Base-by-base conservation (phyloP, 92 coral and sea anemone genomes). In the Plumapathes pennacea region DNA sequence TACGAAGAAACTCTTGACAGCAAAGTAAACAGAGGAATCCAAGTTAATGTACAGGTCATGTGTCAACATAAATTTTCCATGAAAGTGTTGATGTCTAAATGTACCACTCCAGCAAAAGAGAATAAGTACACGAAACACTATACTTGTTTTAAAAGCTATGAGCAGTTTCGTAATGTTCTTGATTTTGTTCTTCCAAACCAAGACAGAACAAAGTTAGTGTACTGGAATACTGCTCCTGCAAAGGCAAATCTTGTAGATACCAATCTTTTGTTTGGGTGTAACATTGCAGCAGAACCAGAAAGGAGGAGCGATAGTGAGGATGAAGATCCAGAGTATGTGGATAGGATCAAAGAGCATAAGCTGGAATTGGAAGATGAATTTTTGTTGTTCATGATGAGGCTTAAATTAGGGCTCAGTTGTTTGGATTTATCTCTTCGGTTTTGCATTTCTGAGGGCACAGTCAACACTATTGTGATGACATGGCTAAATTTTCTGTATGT, bases 331-430 rank as follows among this genome's bases (percentile, higher is more conserved):
- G 60, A 41, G 41, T 50, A 32, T 17, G 12, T 15, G 36, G 41
- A 42, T 53, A 56, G 34, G 53, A 47, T 24, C 19, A 46, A 40
- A 49, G 12, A 67, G 64, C 25, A 34, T 28, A 54, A 46, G 28
- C 57, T 64, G 60, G 25, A 39, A 22, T 39, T 66, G 15, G 85
- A 78, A 38, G 56, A 78, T 55, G 80, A 78, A 32, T 71, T 70
- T 54, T 59, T 71, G 7, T 41, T 71, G 21, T 62, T 71, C 13
- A 31, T 78, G 33, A 70, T 70, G 74, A 78, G 49, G 27, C 74
- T 62, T 30, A 52, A 54, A 31, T 60, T 77, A 15, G 68, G 74
- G 17, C 32, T 52, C 10, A 7, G 78, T 42, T 54, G 28, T 46
- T 30, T 63, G 36, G 79, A 78, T 56, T 45, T 78, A 25, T 51